Base-by-base conservation (phyloP, 2,113 vertebrate genomes). In the Columba janthina region DNA sequence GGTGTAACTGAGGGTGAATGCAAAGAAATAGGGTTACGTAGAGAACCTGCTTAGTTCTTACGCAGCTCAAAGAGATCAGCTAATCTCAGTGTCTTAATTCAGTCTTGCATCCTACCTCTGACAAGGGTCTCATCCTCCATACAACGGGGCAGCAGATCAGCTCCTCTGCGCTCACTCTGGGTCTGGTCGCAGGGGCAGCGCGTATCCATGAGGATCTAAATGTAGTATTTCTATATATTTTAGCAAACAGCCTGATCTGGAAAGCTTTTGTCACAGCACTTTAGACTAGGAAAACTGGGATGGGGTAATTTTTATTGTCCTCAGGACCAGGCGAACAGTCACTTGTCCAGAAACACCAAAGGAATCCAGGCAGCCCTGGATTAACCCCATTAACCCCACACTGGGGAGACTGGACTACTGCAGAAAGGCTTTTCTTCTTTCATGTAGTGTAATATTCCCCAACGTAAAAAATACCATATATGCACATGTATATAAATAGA, bases 71-170 rank as follows among this genome's bases (percentile, higher is more conserved):
- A 48, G 38, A 38, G 17, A 9, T 10, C 57, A 51, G 54, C 57
- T 32, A 29, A 9, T 6, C 40, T 3, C 15, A 2, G 44, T 2
- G 32, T 2, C 21, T 14, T 9, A 3, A 5, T 18, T 12, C 6
- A 7, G n/a, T 16, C 7, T 3, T 21, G 40, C 34, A 14, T 6
- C 24, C 75, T 40, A 29, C 48, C 58, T 18, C 57, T 53, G 32
- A 16, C 57, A 18, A 31, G 42, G 0, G 11, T 25, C 51, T 19
- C 1, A 31, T 8, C 26, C 48, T 28, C 1, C 2, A 0, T 7
- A 3, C 6, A 2, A 2, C 2, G 2, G 24, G 42, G 71, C 72
- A 44, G 77, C 54, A 6, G n/a, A 44, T 61, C 31, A 3, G 36
- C n/a, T 38, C 11, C 66, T 34, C 42, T 1, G 2, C 9, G 60